Percentiles rank a stretch among this genome's conserved stretches.
Evolutionary conservation across 1,140 invertebrate genomes (phyloP).

Genomic region (Wasmannia auropunctata): DNA sequence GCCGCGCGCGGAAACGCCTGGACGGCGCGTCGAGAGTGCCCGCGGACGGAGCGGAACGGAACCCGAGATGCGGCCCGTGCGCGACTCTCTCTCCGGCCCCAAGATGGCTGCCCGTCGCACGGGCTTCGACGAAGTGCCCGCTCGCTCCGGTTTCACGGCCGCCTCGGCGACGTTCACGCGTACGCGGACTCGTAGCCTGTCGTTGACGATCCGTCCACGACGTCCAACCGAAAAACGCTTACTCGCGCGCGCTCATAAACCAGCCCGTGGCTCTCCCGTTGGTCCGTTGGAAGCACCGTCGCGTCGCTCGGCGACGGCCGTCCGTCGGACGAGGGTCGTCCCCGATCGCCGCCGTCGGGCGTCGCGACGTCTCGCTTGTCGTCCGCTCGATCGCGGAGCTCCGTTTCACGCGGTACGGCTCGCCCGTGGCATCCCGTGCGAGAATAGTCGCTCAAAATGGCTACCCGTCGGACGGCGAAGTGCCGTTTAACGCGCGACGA

Average conservation of each 20-base stretch:
- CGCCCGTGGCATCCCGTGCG: not conserved
- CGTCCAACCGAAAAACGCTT: not conserved
- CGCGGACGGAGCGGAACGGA: slow-evolving; percentile 41
- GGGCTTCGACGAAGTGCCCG: slow-evolving; percentile 74
- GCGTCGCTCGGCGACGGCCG: slow-evolving; percentile 58
- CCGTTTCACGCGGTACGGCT: not conserved
- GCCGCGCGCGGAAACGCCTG: slow-evolving; percentile 4
- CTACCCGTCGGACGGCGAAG: slow-evolving; percentile 43
- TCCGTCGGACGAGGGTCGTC: slow-evolving; percentile 36
- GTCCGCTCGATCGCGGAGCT: not conserved
- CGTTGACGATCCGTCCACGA: not conserved
- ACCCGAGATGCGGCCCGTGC: slow-evolving; percentile 46
- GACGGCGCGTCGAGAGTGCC: slow-evolving; percentile 46
- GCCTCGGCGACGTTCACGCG: not conserved
- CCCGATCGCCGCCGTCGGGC: not conserved
- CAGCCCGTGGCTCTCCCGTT: not conserved
- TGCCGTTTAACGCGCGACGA: not conserved
- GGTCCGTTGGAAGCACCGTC: not conserved
- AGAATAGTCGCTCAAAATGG: slow-evolving; percentile 46
- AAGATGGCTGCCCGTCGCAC: slow-evolving; percentile 82
- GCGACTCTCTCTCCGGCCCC: slow-evolving; percentile 64
- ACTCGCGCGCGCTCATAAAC: not conserved
- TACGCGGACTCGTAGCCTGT: too few species aligned
- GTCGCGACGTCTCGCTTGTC: not conserved
- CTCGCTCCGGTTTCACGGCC: slow-evolving; percentile 29